Evolutionary conservation across 2,113 vertebrate species (phyloP).

Genomic region (Antigone vipio): DNA sequence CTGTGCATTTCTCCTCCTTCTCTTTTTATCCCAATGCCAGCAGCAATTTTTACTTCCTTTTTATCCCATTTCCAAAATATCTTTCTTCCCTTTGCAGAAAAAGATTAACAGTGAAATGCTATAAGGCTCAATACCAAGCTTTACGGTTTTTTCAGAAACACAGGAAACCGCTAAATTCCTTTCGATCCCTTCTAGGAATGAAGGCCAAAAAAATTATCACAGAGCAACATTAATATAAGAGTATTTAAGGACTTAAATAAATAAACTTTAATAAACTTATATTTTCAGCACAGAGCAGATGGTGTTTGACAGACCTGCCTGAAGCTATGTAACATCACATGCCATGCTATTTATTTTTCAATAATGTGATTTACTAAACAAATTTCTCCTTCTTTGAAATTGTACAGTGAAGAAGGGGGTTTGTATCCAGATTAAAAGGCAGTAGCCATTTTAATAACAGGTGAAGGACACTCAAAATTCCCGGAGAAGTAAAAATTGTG

Average conservation of each 20-base stretch:
- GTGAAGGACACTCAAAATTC: background rate
- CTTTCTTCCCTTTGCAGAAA: background rate
- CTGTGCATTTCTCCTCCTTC: background rate
- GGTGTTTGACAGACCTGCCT: conserved; percentile 60
- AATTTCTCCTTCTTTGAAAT: conserved; percentile 4
- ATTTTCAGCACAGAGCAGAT: conserved; percentile 65
- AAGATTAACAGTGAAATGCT: conserved; percentile 1
- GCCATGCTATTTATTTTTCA: conserved; percentile 33
- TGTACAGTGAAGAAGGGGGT: background rate
- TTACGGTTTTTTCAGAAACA: background rate
- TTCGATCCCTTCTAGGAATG: conserved; percentile 22
- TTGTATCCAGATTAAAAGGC: background rate
- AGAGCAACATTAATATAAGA: conserved; percentile 57
- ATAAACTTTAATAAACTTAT: conserved; percentile 72
- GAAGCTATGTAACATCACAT: conserved; percentile 55
- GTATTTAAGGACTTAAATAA: conserved; percentile 65
- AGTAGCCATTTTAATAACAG: background rate
- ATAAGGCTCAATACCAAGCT: background rate
- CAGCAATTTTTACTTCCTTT: conserved; percentile 26
- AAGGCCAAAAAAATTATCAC: background rate
- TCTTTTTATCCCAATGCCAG: conserved; percentile 11
- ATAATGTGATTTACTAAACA: conserved; percentile 63
- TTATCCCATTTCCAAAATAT: background rate
- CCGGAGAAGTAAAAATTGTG: background rate
- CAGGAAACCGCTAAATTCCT: background rate